Evolutionary conservation across 2,113 vertebrate genomes (phyloP).

Genomic region (Urocitellus parryii): DNA sequence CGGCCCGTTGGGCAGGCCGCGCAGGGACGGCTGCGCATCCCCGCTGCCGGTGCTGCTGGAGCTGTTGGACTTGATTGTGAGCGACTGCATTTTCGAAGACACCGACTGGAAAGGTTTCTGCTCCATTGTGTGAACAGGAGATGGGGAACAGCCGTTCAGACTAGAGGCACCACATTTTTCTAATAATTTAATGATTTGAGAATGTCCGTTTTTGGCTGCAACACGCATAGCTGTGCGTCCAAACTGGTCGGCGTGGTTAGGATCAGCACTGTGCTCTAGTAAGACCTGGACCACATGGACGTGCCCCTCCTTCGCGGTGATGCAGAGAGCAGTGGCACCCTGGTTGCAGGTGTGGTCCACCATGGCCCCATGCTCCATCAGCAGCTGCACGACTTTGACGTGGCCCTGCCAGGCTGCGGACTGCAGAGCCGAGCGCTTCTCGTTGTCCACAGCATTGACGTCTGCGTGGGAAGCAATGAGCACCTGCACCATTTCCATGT

Average conservation of each 20-base stretch:
- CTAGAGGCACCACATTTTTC: conserved; percentile 96
- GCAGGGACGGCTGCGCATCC: conserved; percentile 91
- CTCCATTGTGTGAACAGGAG: conserved; percentile 98
- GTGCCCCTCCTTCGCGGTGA: conserved; percentile 99
- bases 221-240: conserved; percentile 98
- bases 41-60: conserved; percentile 96
- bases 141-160: conserved; percentile 95
- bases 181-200: conserved; percentile 95
- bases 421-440: conserved; percentile 96
- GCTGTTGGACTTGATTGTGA: conserved; percentile 97
- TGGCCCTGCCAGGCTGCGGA: conserved; percentile 99
- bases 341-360: conserved; percentile 99
- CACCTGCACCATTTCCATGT: conserved; percentile 96
- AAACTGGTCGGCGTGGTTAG: conserved; percentile 98
- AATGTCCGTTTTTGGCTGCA: conserved; percentile 97
- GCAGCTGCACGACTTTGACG: conserved; percentile 93
- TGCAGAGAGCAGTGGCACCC: conserved; percentile 97
- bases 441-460: conserved; percentile 96
- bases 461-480: conserved; percentile 95
- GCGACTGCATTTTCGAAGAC: conserved; percentile 94
- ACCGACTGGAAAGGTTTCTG: conserved; percentile 91
- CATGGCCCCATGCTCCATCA: conserved; percentile 93
- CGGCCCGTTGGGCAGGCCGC: conserved; percentile 93
- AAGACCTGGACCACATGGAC: conserved; percentile 96
- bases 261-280: conserved; percentile 96